Evolutionary conservation across 2,888 invertebrate genomes (phyloP).

Genomic region (Linyphia triangularis): DNA sequence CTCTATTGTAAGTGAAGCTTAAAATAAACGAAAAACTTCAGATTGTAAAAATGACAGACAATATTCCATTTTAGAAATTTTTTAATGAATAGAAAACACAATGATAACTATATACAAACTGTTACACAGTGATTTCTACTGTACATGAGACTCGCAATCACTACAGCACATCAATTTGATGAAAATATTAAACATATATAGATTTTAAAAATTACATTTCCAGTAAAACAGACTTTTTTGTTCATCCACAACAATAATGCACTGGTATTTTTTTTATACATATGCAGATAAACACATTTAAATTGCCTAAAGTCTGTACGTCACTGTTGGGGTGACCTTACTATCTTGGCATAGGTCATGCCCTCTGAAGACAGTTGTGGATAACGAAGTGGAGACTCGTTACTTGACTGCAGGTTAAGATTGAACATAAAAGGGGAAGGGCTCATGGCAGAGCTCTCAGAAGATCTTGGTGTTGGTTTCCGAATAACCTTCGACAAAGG

Average conservation of each 20-base stretch:
- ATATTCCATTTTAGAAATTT: conserved; percentile 15
- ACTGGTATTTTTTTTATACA: conserved; percentile 42
- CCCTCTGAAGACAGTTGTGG: conserved; percentile 67
- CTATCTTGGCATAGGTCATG: conserved; percentile 72
- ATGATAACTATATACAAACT: conserved; percentile 71
- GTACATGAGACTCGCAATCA: conserved; percentile 65
- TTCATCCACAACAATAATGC: conserved; percentile 67
- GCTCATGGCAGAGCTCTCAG: conserved; percentile 5
- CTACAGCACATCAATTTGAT: conserved; percentile 67
- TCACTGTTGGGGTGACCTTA: conserved; percentile 68
- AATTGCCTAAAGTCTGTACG: conserved; percentile 26
- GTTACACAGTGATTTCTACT: conserved; percentile 67
- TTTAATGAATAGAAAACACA: conserved; percentile 75
- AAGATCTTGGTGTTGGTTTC: conserved; percentile 41
- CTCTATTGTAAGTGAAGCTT: no score
- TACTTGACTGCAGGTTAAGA: conserved; percentile 37
- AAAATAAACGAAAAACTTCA: no score
- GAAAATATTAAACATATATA: conserved; percentile 72
- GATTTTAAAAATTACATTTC: conserved; percentile 69
- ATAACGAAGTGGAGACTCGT: conserved; percentile 52
- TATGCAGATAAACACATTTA: conserved; percentile 7
- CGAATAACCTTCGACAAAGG: conserved; percentile 59
- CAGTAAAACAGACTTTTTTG: conserved; percentile 57
- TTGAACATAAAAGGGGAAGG: conserved; percentile 43
- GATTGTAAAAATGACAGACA: neutral